Base-by-base conservation (phyloP, 2,113 vertebrate genomes). In the Pholis gunnellus region DNA sequence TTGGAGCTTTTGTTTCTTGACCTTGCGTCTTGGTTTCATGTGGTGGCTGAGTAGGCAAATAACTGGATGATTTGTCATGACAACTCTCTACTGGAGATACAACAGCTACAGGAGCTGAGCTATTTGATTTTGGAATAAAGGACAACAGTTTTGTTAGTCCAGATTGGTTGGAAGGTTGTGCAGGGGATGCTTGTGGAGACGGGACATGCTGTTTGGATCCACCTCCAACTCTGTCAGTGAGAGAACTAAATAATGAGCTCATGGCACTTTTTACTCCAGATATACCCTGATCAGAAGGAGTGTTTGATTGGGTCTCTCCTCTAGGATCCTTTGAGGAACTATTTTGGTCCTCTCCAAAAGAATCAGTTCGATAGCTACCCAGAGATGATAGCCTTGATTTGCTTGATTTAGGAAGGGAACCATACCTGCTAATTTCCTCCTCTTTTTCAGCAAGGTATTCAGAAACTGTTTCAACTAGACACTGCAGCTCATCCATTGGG, bases 401-500 rank as follows among this genome's bases (percentile, higher is more conserved):
- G 88, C 83, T 95, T 6, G 93, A 93, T 91, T 96, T 95, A 60
- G 97, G 93, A 87, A 99, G 87, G 0, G 96, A 94, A 77, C 95
- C 95, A 83, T 97, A 98, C 72, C 95, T 97, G 81, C 94, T 99
- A 75, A 99, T 98, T 95, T 99, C 98, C 81, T 99, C 96, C 87
- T 99, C 98, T 88, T 99, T 99, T 92, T 98, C 98, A 82, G 97
- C 97, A 78, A 99, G 96, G 86, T 99, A 99, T 90, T 99, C 98
- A 73, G 98, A 99, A 63, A 99, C 98, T 0, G 97, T 97, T 92
- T 99, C 97, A 83, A 99, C 97, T 18, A 99, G 95, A 94, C 96
- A 98, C 75, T 99, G 98, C 73, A 99, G 96, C 80, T 99, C 97
- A 94, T 97, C 97, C 93, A 98, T 97, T 0, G 97, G 92, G 87